Evolutionary conservation across 2,113 vertebrate species (phyloP).

Genomic region (Menura novaehollandiae): DNA sequence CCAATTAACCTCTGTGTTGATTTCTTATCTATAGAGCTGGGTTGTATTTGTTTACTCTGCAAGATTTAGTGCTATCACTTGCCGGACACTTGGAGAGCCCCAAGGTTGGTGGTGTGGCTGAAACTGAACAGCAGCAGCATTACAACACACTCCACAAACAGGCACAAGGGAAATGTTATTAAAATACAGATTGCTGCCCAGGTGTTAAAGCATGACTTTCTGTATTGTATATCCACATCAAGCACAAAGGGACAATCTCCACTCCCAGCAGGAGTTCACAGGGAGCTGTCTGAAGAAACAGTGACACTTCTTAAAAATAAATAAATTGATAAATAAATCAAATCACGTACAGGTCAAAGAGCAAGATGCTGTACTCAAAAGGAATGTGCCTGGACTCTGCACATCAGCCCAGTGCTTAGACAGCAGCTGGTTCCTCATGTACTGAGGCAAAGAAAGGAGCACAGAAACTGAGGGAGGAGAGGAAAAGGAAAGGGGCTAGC

Average conservation of each 20-base stretch:
- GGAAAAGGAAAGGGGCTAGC: background rate
- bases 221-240: background rate
- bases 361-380: background rate
- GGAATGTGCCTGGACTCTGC: background rate
- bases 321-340: background rate
- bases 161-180: background rate
- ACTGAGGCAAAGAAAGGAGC: background rate
- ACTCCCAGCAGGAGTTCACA: background rate
- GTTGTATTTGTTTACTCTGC: rapidly evolving
- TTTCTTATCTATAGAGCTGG: background rate
- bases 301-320: background rate
- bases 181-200: background rate
- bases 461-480: background rate
- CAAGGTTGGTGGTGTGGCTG: background rate
- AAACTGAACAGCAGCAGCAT: background rate
- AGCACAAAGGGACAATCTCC: background rate
- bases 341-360: background rate
- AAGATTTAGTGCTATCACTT: background rate
- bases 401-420: background rate
- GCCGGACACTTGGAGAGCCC: background rate
- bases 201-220: background rate
- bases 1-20: background rate
- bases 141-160: background rate
- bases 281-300: background rate
- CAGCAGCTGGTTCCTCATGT: background rate